A percentile compares a stretch with the other conserved stretches of the same genome.
Conservation (phyloP, 1,140 invertebrate species). For the Diorhabda carinulata region DNA sequence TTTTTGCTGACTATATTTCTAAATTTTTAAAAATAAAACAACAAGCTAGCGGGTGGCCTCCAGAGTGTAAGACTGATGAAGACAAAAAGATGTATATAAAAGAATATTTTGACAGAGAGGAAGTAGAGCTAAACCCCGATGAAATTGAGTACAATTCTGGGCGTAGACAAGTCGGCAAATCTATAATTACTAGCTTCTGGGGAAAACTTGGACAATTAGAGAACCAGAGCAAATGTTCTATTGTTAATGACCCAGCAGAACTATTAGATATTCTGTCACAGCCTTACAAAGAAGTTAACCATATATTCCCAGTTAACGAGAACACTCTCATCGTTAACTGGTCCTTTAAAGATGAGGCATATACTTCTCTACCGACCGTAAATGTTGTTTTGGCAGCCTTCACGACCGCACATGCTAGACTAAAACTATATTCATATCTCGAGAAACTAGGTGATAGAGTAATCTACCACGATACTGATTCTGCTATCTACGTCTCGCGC, state of each 20-base stretch:
- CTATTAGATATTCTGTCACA: too few relatives aligned
- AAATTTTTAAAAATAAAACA: conserved; percentile 45
- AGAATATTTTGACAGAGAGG: conserved; percentile 40
- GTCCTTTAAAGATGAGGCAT: conserved; percentile 21
- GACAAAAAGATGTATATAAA: conserved; percentile 24
- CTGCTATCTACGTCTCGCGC: conserved; percentile 33
- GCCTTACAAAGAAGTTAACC: conserved; percentile 28
- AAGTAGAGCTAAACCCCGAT: conserved; percentile 38
- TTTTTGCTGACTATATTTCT: conserved; percentile 41
- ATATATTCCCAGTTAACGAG: conserved; percentile 33
- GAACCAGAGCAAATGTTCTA: too few relatives aligned
- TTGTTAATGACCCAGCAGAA: too few relatives aligned
- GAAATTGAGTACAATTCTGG: conserved; percentile 21
- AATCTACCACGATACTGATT: conserved; percentile 50
- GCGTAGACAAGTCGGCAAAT: conserved; percentile 16
- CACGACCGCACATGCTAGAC: conserved; percentile 42
- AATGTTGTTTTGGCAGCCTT: conserved; percentile 44
- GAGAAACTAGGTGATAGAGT: conserved; percentile 41
- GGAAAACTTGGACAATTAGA: conserved; percentile 24
- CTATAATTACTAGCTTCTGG: conserved; percentile 25
- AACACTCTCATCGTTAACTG: conserved; percentile 34
- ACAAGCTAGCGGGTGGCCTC: conserved; percentile 41
- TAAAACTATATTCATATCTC: conserved; percentile 41
- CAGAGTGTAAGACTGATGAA: conserved; percentile 33
- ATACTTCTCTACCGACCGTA: conserved; percentile 16